Evolutionary conservation across 2,797 vertebrate species (phyloP).

Genomic region (Lindbergichthys nudifrons): DNA sequence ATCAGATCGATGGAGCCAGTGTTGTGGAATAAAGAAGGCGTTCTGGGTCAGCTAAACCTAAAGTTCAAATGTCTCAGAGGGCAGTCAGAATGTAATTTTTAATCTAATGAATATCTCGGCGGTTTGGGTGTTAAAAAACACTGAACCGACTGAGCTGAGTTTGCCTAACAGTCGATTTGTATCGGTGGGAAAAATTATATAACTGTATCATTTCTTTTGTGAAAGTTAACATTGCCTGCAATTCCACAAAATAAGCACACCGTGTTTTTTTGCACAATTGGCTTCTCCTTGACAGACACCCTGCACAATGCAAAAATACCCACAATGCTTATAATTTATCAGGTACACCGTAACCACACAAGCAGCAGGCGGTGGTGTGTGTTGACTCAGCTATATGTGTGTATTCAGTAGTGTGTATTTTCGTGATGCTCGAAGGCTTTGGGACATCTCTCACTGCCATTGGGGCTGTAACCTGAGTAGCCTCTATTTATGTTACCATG

Average conservation of each 20-base stretch:
- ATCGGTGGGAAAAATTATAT: constrained; percentile 1
- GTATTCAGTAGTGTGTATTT: not conserved
- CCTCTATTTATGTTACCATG: constrained; percentile 41
- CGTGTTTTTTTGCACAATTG: constrained; percentile 48
- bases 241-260: constrained; percentile 65
- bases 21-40: constrained; percentile 39
- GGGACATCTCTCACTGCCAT: constrained; percentile 38
- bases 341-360: constrained; percentile 41
- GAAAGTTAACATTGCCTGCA: constrained; percentile 30
- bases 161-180: constrained; percentile 42
- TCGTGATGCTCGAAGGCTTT: constrained; percentile 25
- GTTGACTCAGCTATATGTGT: constrained; percentile 42
- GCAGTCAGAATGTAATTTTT: constrained; percentile 77
- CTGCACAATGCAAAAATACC: constrained; percentile 53
- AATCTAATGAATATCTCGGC: constrained; percentile 46
- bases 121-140: constrained; percentile 37
- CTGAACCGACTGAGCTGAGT: constrained; percentile 48
- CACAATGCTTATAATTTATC: constrained; percentile 49
- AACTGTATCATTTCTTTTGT: constrained; percentile 1
- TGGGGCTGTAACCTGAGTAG: constrained; percentile 54
- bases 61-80: constrained; percentile 44
- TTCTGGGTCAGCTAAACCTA: constrained; percentile 14
- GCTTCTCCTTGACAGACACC: constrained; percentile 40
- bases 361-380: constrained; percentile 6
- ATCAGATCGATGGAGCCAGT: constrained; percentile 66